Evolutionary conservation across 2,797 vertebrate genomes (phyloP).

Genomic region (Thaleichthys pacificus): DNA sequence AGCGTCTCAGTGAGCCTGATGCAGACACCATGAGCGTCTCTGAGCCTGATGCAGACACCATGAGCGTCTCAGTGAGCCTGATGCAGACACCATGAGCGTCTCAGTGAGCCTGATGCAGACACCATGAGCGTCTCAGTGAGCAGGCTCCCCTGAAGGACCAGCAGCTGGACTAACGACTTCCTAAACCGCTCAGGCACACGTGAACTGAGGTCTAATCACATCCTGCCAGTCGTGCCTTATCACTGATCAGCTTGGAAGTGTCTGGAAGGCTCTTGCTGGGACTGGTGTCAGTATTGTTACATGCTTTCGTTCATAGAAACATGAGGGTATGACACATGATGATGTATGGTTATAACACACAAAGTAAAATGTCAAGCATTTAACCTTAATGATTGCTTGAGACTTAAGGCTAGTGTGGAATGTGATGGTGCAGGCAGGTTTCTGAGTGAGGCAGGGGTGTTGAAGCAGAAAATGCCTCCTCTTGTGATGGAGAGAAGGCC

Average conservation of each 20-base stretch:
- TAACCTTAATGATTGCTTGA: too few species aligned
- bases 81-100: conserved; percentile 6
- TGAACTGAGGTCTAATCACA: background rate
- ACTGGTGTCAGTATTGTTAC: too few species aligned
- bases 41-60: background rate
- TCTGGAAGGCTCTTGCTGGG: too few species aligned
- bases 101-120: background rate
- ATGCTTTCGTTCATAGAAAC: background rate
- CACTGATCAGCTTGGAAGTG: background rate
- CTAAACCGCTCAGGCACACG: conserved; percentile 7
- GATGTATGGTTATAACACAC: too few species aligned
- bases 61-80: conserved; percentile 14
- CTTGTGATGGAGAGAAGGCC: conserved; percentile 38
- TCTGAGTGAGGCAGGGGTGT: conserved; percentile 11
- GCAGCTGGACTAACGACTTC: conserved; percentile 10
- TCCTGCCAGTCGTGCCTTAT: background rate
- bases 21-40: conserved; percentile 5
- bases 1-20: conserved; percentile 8
- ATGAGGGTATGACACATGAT: background rate
- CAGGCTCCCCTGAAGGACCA: background rate
- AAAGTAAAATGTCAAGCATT: too few species aligned
- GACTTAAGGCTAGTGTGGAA: background rate
- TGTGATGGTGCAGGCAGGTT: background rate
- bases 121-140: conserved; percentile 12
- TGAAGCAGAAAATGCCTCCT: conserved; percentile 16